Conservation (phyloP, 2,888 invertebrate species). For the Portevinia maculata region DNA sequence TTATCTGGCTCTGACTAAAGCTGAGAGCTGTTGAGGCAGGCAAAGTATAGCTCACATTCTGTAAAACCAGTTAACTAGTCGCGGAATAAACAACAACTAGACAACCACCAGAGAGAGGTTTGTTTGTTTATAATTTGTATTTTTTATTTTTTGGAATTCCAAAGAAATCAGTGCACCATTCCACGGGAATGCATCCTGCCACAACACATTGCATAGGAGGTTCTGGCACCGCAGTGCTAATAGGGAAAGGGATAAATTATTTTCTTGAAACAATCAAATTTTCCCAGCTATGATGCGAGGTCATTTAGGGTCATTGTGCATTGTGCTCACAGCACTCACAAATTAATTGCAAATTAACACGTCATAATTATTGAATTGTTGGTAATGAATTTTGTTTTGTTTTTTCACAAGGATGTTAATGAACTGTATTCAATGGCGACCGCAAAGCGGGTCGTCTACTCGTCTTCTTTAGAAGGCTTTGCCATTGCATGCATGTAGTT, state of each 20-base stretch:
- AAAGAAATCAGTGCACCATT: constrained; percentile 46
- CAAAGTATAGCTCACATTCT: constrained; percentile 30
- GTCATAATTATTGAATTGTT: constrained; percentile 47
- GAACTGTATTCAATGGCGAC: constrained; percentile 36
- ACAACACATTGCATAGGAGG: not conserved
- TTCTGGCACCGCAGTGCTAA: constrained; percentile 10
- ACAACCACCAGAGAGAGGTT: not conserved
- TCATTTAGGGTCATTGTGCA: constrained; percentile 35
- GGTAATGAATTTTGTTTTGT: constrained; percentile 26
- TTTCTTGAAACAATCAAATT: constrained; percentile 29
- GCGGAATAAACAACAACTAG: no score
- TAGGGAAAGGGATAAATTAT: constrained; percentile 37
- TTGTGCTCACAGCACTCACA: constrained; percentile 30
- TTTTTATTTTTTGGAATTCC: constrained; percentile 32
- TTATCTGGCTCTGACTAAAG: constrained; percentile 13
- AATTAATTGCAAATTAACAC: constrained; percentile 48
- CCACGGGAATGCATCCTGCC: constrained; percentile 18
- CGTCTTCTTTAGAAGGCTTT: constrained; percentile 7
- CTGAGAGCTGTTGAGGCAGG: not conserved
- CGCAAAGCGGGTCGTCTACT: not conserved
- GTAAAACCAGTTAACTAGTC: constrained; percentile 44
- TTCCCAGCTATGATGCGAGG: constrained; percentile 8
- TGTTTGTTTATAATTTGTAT: constrained; percentile 36
- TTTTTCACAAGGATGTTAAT: constrained; percentile 51
- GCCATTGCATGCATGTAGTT: not conserved